Evolutionary conservation across 2,888 invertebrate species (phyloP), one percentile per base, ranked within the genome.

Genomic region (Hydriomena furcata): DNA sequence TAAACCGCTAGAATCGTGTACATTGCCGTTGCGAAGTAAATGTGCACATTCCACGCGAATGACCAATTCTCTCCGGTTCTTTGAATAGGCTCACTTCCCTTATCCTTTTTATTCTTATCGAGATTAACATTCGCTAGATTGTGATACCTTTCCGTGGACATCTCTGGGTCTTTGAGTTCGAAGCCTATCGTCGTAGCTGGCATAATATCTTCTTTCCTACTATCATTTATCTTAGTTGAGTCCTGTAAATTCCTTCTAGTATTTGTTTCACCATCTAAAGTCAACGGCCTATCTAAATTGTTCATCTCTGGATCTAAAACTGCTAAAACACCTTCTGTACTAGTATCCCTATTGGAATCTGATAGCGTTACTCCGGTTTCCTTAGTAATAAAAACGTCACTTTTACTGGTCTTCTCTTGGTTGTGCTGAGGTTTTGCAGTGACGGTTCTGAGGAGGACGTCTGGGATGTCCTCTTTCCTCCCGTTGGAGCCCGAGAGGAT

Each of bases 41-140:
- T 95, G 76, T 98, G 98, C 5, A 97, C 93, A 69, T 97, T 96
- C 98, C 97, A 98, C 1, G 96, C 97, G 60, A 96, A 94, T 0
- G 95, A 93, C 94, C 96, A 96, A 0, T 95, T 94, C 0, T 91
- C 91, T 1, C 92, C 92, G 0, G 91, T 84, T 10, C 91, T 79
- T 59, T 90, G 90, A 0, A 91, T 73, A 0, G 85, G 80, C 1
- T 80, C 84, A 40, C 65, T 79, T 21, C 69, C 79, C 55, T 90
- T 90, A 46, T 91, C 87, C 48, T 88, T 87, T 23, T 84, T 58
- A 64, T 91, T 91, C 66, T 87, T 90, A 63, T 89, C 91, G 2
- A 86, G 86, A 68, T 93, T 93, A 0, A 92, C 91, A 60, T 93
- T 93, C 0, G 92, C 92, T 42, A 93, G 68, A 71, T 93, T 93